Evolutionary conservation across 2,113 vertebrate genomes (phyloP).

Genomic region (Aythya baeri): DNA sequence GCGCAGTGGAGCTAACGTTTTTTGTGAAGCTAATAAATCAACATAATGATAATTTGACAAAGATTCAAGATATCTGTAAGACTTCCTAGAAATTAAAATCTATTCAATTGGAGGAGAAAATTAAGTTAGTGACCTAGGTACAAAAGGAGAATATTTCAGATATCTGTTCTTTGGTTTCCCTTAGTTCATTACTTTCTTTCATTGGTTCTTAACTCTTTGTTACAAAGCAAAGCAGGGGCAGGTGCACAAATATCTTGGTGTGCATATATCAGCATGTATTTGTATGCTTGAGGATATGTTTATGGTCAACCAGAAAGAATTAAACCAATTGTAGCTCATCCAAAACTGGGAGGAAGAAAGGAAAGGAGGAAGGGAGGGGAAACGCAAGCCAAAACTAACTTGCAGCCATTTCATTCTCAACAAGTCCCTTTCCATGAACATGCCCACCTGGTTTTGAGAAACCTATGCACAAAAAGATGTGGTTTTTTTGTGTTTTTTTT

Average conservation of each 20-base stretch:
- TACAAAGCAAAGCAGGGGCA: background rate
- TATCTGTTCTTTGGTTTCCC: background rate
- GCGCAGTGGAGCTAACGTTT: background rate
- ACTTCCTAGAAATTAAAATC: conserved; percentile 29
- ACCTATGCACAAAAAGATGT: background rate
- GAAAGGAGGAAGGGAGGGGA: background rate
- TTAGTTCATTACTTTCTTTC: background rate
- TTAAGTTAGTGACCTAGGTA: background rate
- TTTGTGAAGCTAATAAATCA: conserved; percentile 22
- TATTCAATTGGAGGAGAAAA: background rate
- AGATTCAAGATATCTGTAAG: background rate
- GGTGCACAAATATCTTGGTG: too few species aligned
- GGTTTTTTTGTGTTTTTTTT: background rate
- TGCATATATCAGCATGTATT: too few species aligned
- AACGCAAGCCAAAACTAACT: background rate
- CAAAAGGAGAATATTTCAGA: background rate
- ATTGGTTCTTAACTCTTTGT: background rate
- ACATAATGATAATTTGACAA: background rate
- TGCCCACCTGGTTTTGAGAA: background rate
- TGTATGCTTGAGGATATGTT: background rate
- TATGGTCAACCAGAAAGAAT: background rate
- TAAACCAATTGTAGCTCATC: background rate
- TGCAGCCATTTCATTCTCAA: background rate
- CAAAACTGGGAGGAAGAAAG: background rate
- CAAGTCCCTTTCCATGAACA: background rate